Percentiles rank a stretch among this genome's conserved stretches.
Evolutionary conservation across 2,888 invertebrate species (phyloP).

Genomic region (Leptothorax acervorum): DNA sequence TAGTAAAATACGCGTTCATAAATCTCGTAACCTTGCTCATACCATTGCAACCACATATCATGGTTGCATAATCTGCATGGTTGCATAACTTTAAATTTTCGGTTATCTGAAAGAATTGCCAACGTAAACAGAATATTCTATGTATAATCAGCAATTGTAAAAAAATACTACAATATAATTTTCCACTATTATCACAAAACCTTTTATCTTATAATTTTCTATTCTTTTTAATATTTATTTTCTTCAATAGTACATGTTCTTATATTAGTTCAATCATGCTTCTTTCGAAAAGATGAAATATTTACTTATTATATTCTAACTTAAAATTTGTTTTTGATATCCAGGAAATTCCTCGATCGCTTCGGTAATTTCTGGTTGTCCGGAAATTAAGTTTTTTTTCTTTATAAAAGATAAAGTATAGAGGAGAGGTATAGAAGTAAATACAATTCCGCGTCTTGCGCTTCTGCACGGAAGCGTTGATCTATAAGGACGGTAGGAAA

Average conservation of each 20-base stretch:
- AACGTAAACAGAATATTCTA: background rate
- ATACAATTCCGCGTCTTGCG: constrained; percentile 49
- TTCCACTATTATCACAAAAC: background rate
- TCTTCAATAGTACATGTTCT: background rate
- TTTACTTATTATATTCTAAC: background rate
- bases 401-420: background rate
- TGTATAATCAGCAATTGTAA: background rate
- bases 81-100: background rate
- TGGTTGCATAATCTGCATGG: background rate
- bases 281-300: background rate
- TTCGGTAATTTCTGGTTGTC: background rate
- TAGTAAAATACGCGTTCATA: constrained; percentile 2
- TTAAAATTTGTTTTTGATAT: background rate
- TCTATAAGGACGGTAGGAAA: constrained; percentile 58
- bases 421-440: constrained; percentile 1
- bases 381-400: background rate
- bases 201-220: background rate
- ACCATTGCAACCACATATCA: background rate
- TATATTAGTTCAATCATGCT: background rate
- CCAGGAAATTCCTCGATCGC: background rate
- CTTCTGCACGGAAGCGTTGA: constrained; percentile 59
- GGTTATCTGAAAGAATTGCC: background rate
- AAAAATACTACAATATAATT: background rate
- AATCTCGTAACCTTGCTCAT: constrained; percentile 7
- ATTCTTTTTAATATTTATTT: background rate